These are phyloP conservation scores for Bombycilla garrulus DNA, from an alignment of 2,113 vertebrate species.

Conservation along the genomic window DNA sequence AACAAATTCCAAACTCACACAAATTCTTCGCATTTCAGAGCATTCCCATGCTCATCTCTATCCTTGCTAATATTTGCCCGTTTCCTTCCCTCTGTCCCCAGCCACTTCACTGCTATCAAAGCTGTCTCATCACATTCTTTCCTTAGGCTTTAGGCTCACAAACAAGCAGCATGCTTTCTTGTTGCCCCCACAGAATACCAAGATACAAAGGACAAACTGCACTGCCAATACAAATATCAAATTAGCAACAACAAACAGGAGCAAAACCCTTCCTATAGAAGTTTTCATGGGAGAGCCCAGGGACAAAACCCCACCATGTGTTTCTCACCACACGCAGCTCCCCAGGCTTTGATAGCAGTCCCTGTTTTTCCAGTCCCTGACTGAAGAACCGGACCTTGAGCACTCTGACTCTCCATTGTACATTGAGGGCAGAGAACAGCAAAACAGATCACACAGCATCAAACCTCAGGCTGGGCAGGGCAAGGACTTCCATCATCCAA, in stretches of 20 bases:
- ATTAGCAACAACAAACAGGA: neutral
- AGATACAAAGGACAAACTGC: neutral
- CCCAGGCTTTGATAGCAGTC: neutral
- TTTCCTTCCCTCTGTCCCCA: neutral
- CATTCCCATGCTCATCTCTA: neutral
- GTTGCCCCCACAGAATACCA: neutral
- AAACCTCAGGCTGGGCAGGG: neutral
- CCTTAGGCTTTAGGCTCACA: neutral
- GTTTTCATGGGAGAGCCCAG: neutral
- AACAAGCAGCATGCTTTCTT: neutral
- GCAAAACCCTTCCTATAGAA: neutral
- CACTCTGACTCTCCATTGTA: neutral
- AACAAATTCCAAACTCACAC: neutral
- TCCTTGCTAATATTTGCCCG: neutral
- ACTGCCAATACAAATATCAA: neutral
- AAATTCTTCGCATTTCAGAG: neutral
- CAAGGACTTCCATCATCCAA: neutral
- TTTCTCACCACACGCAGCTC: neutral
- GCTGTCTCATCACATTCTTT: neutral
- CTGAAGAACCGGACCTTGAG: neutral
- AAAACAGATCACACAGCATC: neutral
- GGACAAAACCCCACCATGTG: neutral
- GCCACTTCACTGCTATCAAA: neutral
- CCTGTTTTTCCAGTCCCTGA: neutral
- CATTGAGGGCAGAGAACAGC: fast-evolving